phyloP scores from a whole-genome alignment of 2,113 vertebrate genomes.

The Plestiodon gilberti region DNA sequence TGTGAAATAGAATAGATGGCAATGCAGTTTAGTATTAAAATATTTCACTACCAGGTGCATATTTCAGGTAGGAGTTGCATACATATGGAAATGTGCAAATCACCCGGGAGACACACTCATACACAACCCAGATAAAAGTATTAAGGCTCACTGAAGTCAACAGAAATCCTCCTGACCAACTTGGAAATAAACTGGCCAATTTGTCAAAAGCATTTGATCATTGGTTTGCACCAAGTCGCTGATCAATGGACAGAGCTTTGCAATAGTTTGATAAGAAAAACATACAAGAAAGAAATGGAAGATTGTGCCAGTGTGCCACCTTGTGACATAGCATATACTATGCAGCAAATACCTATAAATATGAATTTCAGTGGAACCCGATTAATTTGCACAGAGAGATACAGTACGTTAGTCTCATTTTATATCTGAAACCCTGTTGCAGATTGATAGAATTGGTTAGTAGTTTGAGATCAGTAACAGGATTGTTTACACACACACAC shows the following conservation, averaged over 20 bases:
- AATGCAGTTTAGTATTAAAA: no score
- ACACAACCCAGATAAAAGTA: no score
- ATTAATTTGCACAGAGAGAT: not conserved
- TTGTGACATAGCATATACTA: conserved; percentile 23
- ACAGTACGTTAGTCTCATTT: not conserved
- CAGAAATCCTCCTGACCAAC: not conserved
- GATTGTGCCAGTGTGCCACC: conserved; percentile 53
- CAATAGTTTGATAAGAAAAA: not conserved
- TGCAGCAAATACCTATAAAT: not conserved
- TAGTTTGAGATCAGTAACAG: not conserved
- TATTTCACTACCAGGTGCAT: no score
- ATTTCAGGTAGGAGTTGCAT: no score
- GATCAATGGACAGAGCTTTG: not conserved
- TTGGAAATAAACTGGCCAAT: not conserved
- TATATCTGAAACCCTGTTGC: not conserved
- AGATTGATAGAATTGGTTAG: not conserved
- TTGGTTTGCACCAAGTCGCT: not conserved
- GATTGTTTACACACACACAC: conserved; percentile 21
- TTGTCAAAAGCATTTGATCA: not conserved
- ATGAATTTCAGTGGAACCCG: not conserved
- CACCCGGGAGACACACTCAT: no score
- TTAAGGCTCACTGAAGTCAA: no score
- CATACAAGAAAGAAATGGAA: not conserved
- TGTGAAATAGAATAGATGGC: no score
- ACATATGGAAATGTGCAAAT: no score